Percentiles rank a stretch among this genome's conserved stretches.
These are phyloP conservation scores for Drosophila paramelanica DNA, from an alignment of 2,888 invertebrate species.

Conservation along the genomic window DNA sequence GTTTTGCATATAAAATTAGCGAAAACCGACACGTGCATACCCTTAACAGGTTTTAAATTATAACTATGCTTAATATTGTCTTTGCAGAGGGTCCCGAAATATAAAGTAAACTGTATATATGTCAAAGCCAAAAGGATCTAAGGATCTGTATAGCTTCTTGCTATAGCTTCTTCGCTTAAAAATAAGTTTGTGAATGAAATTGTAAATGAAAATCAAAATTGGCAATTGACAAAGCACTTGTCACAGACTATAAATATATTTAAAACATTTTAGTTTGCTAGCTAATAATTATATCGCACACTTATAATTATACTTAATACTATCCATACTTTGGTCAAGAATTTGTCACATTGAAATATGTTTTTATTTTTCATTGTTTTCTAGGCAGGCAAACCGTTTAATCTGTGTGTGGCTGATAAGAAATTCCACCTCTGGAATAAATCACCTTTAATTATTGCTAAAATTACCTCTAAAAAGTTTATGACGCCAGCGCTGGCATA, in stretches of 20 bases:
- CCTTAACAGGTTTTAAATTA: background rate
- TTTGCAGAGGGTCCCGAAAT: too few relatives aligned
- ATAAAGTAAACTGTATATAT: too few relatives aligned
- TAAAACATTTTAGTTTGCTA: too few relatives aligned
- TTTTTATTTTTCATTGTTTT: background rate
- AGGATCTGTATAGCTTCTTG: too few relatives aligned
- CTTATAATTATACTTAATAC: background rate
- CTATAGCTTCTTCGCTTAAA: too few relatives aligned
- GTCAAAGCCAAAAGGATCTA: too few relatives aligned
- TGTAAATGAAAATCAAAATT: too few relatives aligned
- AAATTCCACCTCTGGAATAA: background rate
- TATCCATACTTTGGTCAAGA: background rate
- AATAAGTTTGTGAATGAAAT: too few relatives aligned
- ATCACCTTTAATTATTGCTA: constrained; percentile 1
- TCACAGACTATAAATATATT: too few relatives aligned
- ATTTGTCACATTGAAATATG: background rate
- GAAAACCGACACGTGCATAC: constrained; percentile 9
- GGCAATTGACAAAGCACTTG: too few relatives aligned
- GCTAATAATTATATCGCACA: background rate
- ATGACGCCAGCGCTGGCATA: constrained; percentile 25
- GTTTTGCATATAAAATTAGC: constrained; percentile 39
- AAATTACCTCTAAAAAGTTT: background rate
- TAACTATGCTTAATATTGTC: background rate
- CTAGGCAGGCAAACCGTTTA: background rate
- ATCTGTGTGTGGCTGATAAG: constrained; percentile 32